A percentile compares a stretch with the other conserved stretches of the same genome.
Evolutionary conservation across 1,140 invertebrate species (phyloP).

Genomic region (Oedothorax gibbosus): DNA sequence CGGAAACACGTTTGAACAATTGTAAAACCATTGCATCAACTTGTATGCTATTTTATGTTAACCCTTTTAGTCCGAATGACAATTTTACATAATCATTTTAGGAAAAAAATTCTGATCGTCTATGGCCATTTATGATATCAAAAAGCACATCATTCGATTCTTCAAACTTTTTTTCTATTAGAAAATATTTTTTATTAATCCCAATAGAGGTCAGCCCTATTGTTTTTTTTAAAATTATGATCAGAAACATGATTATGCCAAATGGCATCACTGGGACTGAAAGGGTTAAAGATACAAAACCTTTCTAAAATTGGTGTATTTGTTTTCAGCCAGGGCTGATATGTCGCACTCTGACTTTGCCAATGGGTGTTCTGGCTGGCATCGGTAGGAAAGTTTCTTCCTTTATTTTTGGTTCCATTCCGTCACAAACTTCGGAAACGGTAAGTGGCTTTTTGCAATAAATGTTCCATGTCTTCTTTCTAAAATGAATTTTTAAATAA

Average conservation of each 20-base stretch:
- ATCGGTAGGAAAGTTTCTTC: slow-evolving; percentile 86
- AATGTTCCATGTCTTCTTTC: not conserved
- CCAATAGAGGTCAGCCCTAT: no score
- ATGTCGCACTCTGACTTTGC: slow-evolving; percentile 79
- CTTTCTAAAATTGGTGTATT: not conserved
- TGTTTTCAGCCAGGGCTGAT: slow-evolving; percentile 71
- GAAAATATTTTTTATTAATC: no score
- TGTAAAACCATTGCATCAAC: no score
- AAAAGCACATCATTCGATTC: no score
- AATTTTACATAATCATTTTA: no score
- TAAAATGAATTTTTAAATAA: slow-evolving; percentile 10
- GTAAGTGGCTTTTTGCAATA: slow-evolving; percentile 71
- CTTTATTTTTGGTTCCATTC: slow-evolving; percentile 86
- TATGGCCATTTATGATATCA: no score
- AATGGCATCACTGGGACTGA: no score
- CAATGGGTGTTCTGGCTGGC: slow-evolving; percentile 88
- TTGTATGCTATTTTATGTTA: not conserved
- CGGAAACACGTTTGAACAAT: no score
- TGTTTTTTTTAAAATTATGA: no score
- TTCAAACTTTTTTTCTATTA: no score
- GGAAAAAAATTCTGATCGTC: no score
- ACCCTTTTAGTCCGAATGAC: not conserved
- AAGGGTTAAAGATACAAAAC: not conserved
- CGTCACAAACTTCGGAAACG: slow-evolving; percentile 78
- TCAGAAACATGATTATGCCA: no score